Percentiles rank a stretch among this genome's conserved stretches.
Conservation (phyloP, 2,113 vertebrate genomes). For the Amphiprion ocellaris region DNA sequence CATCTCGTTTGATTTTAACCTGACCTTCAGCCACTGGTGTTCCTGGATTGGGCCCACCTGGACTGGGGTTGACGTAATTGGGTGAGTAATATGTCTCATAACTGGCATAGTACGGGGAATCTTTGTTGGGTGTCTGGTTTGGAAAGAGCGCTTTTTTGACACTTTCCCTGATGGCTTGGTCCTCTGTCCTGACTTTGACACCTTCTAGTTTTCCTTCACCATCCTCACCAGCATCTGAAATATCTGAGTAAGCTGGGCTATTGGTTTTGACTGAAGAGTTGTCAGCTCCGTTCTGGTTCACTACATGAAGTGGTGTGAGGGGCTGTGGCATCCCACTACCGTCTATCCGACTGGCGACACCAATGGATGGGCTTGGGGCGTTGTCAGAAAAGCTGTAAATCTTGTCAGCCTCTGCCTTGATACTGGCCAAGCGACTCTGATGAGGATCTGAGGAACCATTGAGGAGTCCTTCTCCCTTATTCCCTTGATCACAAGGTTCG, state of each 20-base stretch:
- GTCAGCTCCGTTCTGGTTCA: constrained; percentile 96
- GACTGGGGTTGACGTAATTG: constrained; percentile 93
- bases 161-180: constrained; percentile 92
- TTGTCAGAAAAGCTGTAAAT: constrained; percentile 99
- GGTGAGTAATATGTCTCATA: constrained; percentile 97
- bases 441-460: constrained; percentile 95
- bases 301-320: constrained; percentile 91
- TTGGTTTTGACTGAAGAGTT: constrained; percentile 96
- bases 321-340: constrained; percentile 89
- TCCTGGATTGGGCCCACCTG: constrained; percentile 86
- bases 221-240: constrained; percentile 97
- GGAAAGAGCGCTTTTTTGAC: constrained; percentile 97
- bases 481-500: constrained; percentile 88
- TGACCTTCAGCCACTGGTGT: constrained; percentile 85
- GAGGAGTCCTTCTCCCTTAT: constrained; percentile 91
- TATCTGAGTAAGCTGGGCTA: constrained; percentile 97
- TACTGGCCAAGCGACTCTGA: constrained; percentile 97
- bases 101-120: constrained; percentile 92
- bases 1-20: constrained; percentile 93
- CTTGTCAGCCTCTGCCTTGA: constrained; percentile 98
- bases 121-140: constrained; percentile 90
- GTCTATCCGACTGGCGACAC: constrained; percentile 92
- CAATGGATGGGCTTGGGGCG: constrained; percentile 96
- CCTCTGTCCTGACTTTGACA: constrained; percentile 90
- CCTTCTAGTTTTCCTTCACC: constrained; percentile 93